Percentiles rank a stretch among this genome's conserved stretches.
phyloP scores from a whole-genome alignment of 2,113 vertebrate genomes.

The Arothron firmamentum region DNA sequence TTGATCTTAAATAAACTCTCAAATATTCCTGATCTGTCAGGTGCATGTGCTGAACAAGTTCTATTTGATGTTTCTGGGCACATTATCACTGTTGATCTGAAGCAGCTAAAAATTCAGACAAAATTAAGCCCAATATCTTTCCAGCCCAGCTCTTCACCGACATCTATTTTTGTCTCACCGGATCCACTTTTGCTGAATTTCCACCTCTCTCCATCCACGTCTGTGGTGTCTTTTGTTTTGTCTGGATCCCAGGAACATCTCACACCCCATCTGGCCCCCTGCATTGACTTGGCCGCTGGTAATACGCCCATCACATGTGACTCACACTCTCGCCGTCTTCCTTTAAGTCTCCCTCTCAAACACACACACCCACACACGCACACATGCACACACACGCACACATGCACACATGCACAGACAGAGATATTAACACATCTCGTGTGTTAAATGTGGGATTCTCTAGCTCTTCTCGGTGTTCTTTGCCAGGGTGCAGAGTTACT shows the following conservation, averaged over 20 bases:
- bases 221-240: conserved; percentile 26
- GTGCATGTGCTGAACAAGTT: too few species aligned
- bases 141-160: too few species aligned
- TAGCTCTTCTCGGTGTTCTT: conserved; percentile 4
- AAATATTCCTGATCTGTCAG: too few species aligned
- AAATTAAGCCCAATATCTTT: too few species aligned
- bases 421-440: conserved; percentile 42
- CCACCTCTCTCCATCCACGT: conserved; percentile 10
- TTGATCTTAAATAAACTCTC: too few species aligned
- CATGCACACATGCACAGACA: not conserved
- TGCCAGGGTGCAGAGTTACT: conserved; percentile 7
- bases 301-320: conserved; percentile 32
- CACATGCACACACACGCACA: conserved; percentile 1
- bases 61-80: too few species aligned
- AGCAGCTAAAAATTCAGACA: too few species aligned
- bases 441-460: conserved; percentile 29
- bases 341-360: not conserved
- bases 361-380: not conserved
- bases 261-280: conserved; percentile 59
- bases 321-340: conserved; percentile 1
- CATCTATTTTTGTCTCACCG: not conserved
- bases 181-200: not conserved
- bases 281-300: conserved; percentile 38
- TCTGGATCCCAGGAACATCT: conserved; percentile 33
- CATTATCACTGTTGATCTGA: too few species aligned